These are phyloP conservation scores for Pygocentrus nattereri DNA, from an alignment of 2,797 vertebrate species.

Conservation along the genomic window DNA sequence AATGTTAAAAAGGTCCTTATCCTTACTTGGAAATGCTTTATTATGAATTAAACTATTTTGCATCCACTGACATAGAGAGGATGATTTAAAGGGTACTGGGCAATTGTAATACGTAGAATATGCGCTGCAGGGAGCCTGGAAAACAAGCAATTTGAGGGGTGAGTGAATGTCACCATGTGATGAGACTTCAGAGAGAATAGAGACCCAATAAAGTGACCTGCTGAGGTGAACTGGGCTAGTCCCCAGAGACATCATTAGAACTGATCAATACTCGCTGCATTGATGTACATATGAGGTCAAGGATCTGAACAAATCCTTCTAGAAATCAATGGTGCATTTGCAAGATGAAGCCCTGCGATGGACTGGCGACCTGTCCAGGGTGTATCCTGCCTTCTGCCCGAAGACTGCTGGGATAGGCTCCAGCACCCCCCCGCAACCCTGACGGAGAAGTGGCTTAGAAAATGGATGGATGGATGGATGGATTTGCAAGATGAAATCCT, in stretches of 20 bases:
- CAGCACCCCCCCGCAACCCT: too few relatives aligned
- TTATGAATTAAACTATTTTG: not conserved
- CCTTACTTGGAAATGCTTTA: not conserved
- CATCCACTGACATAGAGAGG: not conserved
- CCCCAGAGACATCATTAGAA: not conserved
- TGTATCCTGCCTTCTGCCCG: too few relatives aligned
- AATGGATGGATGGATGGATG: too few relatives aligned
- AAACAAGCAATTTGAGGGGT: not conserved
- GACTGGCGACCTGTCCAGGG: too few relatives aligned
- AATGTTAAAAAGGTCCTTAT: not conserved
- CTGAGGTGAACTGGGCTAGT: not conserved
- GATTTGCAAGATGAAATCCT: not conserved
- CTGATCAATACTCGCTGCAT: conserved; percentile 6
- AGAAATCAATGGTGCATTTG: conserved; percentile 18
- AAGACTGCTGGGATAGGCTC: too few relatives aligned
- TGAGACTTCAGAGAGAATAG: conserved; percentile 11
- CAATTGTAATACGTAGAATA: not conserved
- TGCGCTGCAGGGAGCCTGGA: not conserved
- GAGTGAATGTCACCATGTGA: not conserved
- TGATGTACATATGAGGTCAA: conserved; percentile 8
- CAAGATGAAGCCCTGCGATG: not conserved
- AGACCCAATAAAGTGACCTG: not conserved
- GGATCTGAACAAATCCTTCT: conserved; percentile 11
- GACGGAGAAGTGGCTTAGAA: too few relatives aligned
- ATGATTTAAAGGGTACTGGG: not conserved